phyloP scores from a whole-genome alignment of 2,888 invertebrate species.

The Habroteleia sp. region DNA sequence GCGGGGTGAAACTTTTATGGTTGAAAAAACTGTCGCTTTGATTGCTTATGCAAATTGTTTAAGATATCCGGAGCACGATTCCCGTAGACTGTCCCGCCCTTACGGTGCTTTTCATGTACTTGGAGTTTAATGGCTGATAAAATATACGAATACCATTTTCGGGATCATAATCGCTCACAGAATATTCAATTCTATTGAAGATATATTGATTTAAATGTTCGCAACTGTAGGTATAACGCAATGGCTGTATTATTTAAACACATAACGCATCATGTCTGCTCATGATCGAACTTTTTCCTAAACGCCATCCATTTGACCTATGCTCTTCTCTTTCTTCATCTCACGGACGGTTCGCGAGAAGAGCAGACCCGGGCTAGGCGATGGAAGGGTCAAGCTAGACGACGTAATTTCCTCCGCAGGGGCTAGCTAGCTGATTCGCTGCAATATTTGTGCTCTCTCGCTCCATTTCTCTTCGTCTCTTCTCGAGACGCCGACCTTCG shows the following conservation, averaged over 20 bases:
- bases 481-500: slow-evolving; percentile 68
- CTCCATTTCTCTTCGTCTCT: slow-evolving; percentile 58
- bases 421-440: slow-evolving; percentile 65
- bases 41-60: slow-evolving; percentile 81
- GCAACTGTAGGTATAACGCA: no score
- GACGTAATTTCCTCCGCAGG: slow-evolving; percentile 76
- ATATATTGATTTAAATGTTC: slow-evolving; percentile 35
- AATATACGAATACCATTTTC: slow-evolving; percentile 36
- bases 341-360: slow-evolving; percentile 30
- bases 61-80: slow-evolving; percentile 75
- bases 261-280: not conserved
- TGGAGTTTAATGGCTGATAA: slow-evolving; percentile 56
- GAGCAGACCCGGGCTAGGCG: slow-evolving; percentile 63
- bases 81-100: slow-evolving; percentile 27
- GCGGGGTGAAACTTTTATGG: slow-evolving; percentile 77
- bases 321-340: slow-evolving; percentile 20
- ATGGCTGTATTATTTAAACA: not conserved
- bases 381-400: slow-evolving; percentile 69
- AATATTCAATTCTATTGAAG: slow-evolving; percentile 43
- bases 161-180: slow-evolving; percentile 16
- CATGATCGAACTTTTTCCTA: not conserved
- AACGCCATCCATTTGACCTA: slow-evolving; percentile 18
- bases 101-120: slow-evolving; percentile 50
- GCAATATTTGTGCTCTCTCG: slow-evolving; percentile 69
- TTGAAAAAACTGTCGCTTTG: slow-evolving; percentile 80